Conservation (phyloP, 2,113 vertebrate genomes). For the Rhea pennata region DNA sequence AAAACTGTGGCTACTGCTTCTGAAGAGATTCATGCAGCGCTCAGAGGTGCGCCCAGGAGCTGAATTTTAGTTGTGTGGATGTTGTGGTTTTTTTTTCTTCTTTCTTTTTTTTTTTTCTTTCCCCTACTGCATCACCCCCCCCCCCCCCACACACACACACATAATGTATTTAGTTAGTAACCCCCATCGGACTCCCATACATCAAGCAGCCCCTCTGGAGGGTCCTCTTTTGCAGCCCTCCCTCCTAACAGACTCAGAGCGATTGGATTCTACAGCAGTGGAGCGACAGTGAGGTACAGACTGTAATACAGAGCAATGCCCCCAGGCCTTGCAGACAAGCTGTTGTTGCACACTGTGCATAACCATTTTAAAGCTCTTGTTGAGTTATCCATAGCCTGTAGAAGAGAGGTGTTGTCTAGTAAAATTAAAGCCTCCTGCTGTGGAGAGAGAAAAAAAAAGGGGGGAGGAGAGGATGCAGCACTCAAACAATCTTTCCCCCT, state of each 20-base stretch:
- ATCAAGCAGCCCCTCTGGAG: background rate
- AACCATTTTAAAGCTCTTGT: background rate
- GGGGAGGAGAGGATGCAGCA: background rate
- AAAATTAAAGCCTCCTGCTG: background rate
- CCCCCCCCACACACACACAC: too few species aligned
- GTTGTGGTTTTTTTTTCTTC: too few species aligned
- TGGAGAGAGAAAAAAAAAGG: background rate
- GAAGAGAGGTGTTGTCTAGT: background rate
- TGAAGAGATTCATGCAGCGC: background rate
- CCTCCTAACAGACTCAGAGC: background rate
- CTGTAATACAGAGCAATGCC: background rate
- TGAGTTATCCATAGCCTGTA: background rate
- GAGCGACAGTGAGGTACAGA: background rate
- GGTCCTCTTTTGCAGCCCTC: background rate
- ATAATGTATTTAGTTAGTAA: background rate
- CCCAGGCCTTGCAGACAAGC: background rate
- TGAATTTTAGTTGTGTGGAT: background rate
- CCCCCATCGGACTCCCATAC: rapidly evolving
- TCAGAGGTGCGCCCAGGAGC: background rate
- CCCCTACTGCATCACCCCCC: too few species aligned
- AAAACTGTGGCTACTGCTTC: background rate
- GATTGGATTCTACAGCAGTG: background rate
- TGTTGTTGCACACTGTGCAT: background rate
- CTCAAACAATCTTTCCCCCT: background rate
- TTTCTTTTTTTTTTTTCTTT: too few species aligned